Percentiles rank a stretch among this genome's conserved stretches.
These are phyloP conservation scores for Ophiothrix spiculata DNA, from an alignment of 35 echinoderm and acorn worm genomes.

Conservation along the genomic window DNA sequence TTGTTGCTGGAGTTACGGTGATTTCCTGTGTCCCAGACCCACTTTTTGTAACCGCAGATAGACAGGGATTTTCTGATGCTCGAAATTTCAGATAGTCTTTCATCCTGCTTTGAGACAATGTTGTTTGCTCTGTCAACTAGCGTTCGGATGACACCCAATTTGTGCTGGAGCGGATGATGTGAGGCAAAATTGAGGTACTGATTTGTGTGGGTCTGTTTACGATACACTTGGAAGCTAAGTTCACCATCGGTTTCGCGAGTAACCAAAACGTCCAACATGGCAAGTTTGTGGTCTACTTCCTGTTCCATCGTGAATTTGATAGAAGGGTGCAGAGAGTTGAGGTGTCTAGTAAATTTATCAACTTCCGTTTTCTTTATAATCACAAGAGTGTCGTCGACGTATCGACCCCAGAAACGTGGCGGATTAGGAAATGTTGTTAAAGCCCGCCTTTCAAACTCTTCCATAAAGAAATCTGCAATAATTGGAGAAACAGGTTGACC, in stretches of 20 bases:
- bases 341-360: conserved; percentile 23
- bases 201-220: conserved; percentile 29
- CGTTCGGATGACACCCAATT: too few species aligned
- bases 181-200: too few species aligned
- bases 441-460: conserved; percentile 8
- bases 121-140: too few species aligned
- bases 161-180: too few species aligned
- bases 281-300: neutral
- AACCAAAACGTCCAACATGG: conserved; percentile 13
- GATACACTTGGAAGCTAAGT: neutral
- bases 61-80: too few species aligned
- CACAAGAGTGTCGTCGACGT: conserved; percentile 54
- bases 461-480: conserved; percentile 6
- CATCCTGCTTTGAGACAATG: too few species aligned
- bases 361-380: neutral
- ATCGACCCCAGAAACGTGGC: conserved; percentile 41
- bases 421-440: conserved; percentile 13
- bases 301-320: conserved; percentile 50
- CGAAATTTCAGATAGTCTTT: too few species aligned
- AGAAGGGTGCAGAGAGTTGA: conserved; percentile 36
- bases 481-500: conserved; percentile 6
- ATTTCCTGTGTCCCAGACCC: too few species aligned
- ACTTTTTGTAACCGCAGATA: too few species aligned
- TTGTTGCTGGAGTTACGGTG: too few species aligned
- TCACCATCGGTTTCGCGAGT: neutral